Evolutionary conservation across 2,113 vertebrate species (phyloP).

Genomic region (Limnothrissa miodon): DNA sequence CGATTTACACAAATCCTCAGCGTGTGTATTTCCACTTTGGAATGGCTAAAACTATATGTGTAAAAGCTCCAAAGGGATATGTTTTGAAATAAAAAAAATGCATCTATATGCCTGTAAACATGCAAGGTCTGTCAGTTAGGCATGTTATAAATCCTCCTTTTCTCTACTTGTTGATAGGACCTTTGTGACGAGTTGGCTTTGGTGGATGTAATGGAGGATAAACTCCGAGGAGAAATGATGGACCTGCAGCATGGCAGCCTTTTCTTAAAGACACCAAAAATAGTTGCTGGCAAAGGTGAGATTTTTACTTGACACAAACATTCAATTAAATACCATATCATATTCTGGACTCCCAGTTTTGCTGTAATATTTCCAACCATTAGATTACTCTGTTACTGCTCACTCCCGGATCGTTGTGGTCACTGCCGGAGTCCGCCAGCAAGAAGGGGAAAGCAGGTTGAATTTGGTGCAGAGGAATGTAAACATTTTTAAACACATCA

Average conservation of each 20-base stretch:
- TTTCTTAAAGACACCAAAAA: constrained; percentile 60
- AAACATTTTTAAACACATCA: constrained; percentile 54
- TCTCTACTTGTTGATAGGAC: constrained; percentile 36
- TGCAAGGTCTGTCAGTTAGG: no score
- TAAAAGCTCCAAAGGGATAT: no score
- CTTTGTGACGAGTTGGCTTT: constrained; percentile 54
- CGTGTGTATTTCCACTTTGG: no score
- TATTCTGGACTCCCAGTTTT: not conserved
- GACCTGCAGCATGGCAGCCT: constrained; percentile 61
- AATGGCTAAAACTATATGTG: no score
- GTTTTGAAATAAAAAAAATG: no score
- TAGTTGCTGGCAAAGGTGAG: constrained; percentile 55
- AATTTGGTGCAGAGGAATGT: constrained; percentile 56
- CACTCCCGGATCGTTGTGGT: constrained; percentile 55
- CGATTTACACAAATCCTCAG: no score
- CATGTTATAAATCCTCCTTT: not conserved
- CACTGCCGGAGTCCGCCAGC: constrained; percentile 53
- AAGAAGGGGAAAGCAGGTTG: constrained; percentile 51
- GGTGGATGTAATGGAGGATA: constrained; percentile 54
- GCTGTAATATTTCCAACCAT: not conserved
- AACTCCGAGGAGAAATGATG: constrained; percentile 55
- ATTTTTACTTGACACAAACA: not conserved
- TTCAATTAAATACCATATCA: not conserved
- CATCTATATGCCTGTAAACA: no score
- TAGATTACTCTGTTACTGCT: constrained; percentile 58